Base-by-base conservation (phyloP, 1,140 invertebrate species). In the Ostrea denselamellosa region DNA sequence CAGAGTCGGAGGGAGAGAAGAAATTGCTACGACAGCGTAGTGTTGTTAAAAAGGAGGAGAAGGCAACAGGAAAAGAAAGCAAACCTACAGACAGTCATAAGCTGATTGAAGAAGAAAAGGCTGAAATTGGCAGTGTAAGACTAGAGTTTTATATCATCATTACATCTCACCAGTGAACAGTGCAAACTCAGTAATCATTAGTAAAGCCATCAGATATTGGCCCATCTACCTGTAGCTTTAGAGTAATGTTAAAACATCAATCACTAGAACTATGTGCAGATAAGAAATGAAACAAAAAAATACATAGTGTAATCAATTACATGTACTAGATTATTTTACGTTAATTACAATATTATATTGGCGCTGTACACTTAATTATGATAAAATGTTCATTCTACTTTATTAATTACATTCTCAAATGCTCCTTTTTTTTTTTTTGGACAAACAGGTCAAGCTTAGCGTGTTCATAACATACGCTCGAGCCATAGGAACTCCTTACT, bases 391-490 rank as follows among this genome's bases (percentile, higher is more conserved):
- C 14, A 81, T 28, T 81, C 9, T 8, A n/a, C n/a, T n/a, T n/a
- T n/a, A 81, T n/a, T 22, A 8, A 81, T 51, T 5, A 3, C 5
- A 22, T 0, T 14, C 17, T 28, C 17, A 34, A 28, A 68, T n/a
- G 25, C 19, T 10, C 12, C 12, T 77, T 25, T 77, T 28, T n/a
- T 44, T 19, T 25, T 93, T 95, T 51, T 44, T 44, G 1, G 5
- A 44, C 5, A 5, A 44, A 44, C 93, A 97, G 97, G 97, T 98
- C 0, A 97, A 98, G 96, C 97, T 97, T 96, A 94, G 95, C 89
- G 97, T 99, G 0, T 99, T 98, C 95, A 96, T 97, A 88, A 97
- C 98, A 94, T 99, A 99, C 93, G 96, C 98, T 87, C 96, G 96
- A 92, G 97, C 97, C 28, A 97, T 98, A 83, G 98, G 98, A 83